Percentiles rank a stretch among this genome's conserved stretches.
Conservation (phyloP, 2,113 vertebrate species). For the Arothron firmamentum region DNA sequence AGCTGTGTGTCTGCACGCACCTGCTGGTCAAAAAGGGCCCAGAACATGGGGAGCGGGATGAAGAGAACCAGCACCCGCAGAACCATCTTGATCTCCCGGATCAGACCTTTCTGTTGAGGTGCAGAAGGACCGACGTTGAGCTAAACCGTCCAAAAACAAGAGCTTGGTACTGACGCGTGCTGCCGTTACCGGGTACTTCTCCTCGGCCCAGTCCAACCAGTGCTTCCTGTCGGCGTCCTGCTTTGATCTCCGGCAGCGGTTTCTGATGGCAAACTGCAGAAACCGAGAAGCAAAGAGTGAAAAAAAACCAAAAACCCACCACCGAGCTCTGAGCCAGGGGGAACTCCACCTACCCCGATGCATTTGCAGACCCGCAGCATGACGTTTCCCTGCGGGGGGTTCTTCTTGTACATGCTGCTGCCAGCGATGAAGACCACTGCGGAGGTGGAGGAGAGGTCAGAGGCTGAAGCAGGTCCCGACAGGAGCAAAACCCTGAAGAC, state of each 20-base stretch:
- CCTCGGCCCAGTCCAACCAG: conserved; percentile 96
- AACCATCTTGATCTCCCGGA: conserved; percentile 91
- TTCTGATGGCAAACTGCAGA: conserved; percentile 85
- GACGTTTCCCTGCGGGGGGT: conserved; percentile 88
- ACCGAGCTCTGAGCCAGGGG: background rate
- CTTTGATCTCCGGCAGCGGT: conserved; percentile 77
- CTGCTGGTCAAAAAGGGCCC: conserved; percentile 98
- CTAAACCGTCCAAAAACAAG: background rate
- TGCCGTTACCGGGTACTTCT: conserved; percentile 83
- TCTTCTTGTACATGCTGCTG: conserved; percentile 86
- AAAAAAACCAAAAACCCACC: background rate
- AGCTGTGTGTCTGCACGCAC: conserved; percentile 54
- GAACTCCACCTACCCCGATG: conserved; percentile 79
- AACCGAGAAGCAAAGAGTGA: background rate
- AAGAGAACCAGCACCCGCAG: conserved; percentile 88
- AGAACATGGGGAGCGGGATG: conserved; percentile 96
- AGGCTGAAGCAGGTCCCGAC: background rate
- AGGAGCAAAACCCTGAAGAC: too few species aligned
- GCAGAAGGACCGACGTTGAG: background rate
- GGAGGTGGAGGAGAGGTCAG: conserved; percentile 39
- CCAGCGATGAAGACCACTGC: conserved; percentile 90
- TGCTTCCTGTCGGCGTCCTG: conserved; percentile 77
- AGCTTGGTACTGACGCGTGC: background rate
- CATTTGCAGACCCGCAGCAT: conserved; percentile 85
- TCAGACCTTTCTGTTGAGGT: conserved; percentile 80